These are phyloP conservation scores for Magallana angulata DNA, from an alignment of 1,140 invertebrate genomes.

Conservation along the genomic window DNA sequence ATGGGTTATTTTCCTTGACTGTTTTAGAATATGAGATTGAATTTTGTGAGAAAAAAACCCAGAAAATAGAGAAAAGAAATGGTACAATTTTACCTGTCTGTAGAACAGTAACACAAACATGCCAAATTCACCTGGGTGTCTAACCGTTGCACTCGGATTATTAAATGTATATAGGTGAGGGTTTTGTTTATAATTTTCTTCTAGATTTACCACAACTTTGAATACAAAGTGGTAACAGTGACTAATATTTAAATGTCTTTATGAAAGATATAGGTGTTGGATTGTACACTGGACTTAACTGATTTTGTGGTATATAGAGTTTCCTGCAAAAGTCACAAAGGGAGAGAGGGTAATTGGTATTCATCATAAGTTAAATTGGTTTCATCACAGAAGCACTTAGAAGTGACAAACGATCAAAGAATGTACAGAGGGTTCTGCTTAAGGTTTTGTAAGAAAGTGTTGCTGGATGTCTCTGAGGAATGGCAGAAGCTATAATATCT, in stretches of 20 bases:
- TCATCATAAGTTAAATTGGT: not conserved
- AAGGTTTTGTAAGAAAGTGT: no score
- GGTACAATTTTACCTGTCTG: not conserved
- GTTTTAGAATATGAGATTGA: no score
- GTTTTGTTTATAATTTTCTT: slow-evolving; percentile 21
- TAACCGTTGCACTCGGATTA: slow-evolving; percentile 5
- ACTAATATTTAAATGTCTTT: not conserved
- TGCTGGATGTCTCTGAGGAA: no score
- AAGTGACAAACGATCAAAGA: slow-evolving; percentile 14
- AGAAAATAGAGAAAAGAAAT: not conserved
- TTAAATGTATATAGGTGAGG: slow-evolving; percentile 5
- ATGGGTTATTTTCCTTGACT: no score
- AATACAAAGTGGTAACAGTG: not conserved
- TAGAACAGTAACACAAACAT: slow-evolving; percentile 1
- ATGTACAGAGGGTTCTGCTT: not conserved
- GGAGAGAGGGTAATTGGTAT: not conserved
- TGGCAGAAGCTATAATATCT: no score
- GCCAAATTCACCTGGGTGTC: not conserved
- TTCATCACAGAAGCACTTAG: not conserved
- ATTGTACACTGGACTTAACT: not conserved
- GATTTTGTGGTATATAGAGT: not conserved
- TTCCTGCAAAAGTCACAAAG: not conserved
- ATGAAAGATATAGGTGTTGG: not conserved
- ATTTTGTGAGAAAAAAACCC: not conserved
- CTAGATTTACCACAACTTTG: not conserved